Conservation (phyloP, 2,797 vertebrate genomes). For the Cryptoprocta ferox region DNA sequence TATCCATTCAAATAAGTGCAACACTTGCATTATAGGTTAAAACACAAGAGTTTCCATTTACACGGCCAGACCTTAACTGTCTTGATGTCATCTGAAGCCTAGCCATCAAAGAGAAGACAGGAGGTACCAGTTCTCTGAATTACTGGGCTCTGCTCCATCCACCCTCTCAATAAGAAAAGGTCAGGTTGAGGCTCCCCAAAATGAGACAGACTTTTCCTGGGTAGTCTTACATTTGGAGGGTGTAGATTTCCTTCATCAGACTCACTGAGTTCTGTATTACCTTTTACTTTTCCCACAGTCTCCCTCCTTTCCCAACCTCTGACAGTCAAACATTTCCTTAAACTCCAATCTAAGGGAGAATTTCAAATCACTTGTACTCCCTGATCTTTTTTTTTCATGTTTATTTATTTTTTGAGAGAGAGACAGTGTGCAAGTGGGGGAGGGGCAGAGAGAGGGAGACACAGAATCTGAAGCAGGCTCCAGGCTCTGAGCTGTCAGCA, state of each 20-base stretch:
- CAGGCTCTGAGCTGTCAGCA: too few species aligned
- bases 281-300: not conserved
- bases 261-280: not conserved
- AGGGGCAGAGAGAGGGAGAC: too few species aligned
- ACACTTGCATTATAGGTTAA: not conserved
- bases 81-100: not conserved
- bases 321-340: conserved; percentile 1
- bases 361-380: not conserved
- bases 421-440: too few species aligned
- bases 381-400: not conserved
- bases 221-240: not conserved
- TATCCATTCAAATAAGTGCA: not conserved
- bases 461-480: too few species aligned
- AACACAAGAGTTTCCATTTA: not conserved
- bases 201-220: not conserved
- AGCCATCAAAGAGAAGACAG: not conserved
- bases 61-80: not conserved
- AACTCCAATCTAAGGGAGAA: not conserved
- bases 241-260: not conserved
- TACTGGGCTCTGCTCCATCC: not conserved
- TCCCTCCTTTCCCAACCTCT: not conserved
- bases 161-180: not conserved
- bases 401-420: too few species aligned
- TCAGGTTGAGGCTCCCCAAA: not conserved
- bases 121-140: not conserved